Percentiles rank a stretch among this genome's conserved stretches.
phyloP scores from a whole-genome alignment of 2,797 vertebrate species.

The Spinus pinus region DNA sequence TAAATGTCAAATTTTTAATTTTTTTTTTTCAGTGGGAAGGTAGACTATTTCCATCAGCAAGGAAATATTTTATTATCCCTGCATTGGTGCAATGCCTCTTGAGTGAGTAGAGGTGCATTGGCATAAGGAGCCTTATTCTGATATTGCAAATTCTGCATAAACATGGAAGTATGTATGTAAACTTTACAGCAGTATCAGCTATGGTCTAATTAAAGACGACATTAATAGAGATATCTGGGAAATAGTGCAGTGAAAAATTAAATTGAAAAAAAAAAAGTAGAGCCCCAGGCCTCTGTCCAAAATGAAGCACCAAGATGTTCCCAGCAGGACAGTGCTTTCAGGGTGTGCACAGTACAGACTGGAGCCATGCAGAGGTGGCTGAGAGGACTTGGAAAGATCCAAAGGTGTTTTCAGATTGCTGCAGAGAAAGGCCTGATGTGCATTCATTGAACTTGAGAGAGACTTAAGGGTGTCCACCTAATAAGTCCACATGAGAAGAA shows the following conservation, averaged over 20 bases:
- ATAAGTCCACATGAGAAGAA: background rate
- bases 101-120: background rate
- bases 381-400: background rate
- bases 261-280: background rate
- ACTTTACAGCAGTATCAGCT: background rate
- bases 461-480: background rate
- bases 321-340: background rate
- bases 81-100: background rate
- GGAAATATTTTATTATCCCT: background rate
- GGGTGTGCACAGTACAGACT: rapidly evolving
- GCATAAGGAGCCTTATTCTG: background rate
- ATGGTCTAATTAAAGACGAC: background rate
- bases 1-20: background rate
- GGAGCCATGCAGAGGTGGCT: background rate
- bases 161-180: background rate
- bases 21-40: background rate
- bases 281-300: background rate
- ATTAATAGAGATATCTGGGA: background rate
- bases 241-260: background rate
- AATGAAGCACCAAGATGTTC: background rate
- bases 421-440: background rate
- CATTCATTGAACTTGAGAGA: background rate
- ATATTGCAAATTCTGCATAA: background rate
- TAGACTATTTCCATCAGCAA: background rate
- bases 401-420: background rate